phyloP scores from a whole-genome alignment of 2,797 vertebrate species.

The Eulemur rubriventer region DNA sequence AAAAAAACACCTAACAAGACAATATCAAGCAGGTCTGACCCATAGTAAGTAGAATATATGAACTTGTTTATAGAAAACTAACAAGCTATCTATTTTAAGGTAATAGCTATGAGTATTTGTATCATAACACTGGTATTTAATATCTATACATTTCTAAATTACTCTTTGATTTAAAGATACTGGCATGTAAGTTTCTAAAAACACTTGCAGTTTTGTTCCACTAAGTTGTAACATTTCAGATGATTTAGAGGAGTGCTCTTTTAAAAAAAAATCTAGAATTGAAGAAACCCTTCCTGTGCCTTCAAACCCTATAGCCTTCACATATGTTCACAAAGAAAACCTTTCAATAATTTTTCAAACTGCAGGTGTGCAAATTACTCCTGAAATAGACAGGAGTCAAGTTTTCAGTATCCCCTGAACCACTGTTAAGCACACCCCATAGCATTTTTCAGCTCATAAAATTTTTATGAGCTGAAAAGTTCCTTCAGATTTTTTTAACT shows the following conservation, averaged over 20 bases:
- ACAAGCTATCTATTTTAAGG: neutral
- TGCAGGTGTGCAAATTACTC: slow-evolving; percentile 86
- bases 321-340: slow-evolving; percentile 75
- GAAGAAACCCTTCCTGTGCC: slow-evolving; percentile 9
- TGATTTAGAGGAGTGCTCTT: neutral
- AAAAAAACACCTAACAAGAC: neutral
- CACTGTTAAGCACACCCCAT: slow-evolving; percentile 80
- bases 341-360: slow-evolving; percentile 82
- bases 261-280: neutral
- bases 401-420: slow-evolving; percentile 80
- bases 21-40: neutral
- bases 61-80: neutral
- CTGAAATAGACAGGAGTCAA: slow-evolving; percentile 80
- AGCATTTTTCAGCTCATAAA: slow-evolving; percentile 86
- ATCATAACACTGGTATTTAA: neutral
- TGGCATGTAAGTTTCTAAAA: neutral
- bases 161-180: neutral
- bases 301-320: slow-evolving; percentile 65
- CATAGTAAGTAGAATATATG: neutral
- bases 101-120: neutral
- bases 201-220: neutral
- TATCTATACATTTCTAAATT: neutral
- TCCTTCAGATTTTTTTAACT: slow-evolving; percentile 78
- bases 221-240: neutral
- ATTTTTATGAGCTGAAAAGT: slow-evolving; percentile 84